Evolutionary conservation across 2,113 vertebrate species (phyloP).

Genomic region (Puntigrus tetrazona): DNA sequence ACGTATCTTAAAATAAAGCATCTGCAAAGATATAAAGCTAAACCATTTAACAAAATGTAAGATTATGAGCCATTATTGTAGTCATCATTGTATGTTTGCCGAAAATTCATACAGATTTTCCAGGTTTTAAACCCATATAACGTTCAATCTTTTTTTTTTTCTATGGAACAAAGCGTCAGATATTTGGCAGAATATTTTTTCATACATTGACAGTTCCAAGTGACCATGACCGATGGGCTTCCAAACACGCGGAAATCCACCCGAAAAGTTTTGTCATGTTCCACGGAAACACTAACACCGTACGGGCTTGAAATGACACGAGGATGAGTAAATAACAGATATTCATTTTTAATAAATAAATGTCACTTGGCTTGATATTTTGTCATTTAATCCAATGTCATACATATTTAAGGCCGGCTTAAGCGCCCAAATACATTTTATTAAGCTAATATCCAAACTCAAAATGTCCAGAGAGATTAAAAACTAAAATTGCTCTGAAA

Average conservation of each 20-base stretch:
- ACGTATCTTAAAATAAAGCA: neutral
- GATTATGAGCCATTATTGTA: neutral
- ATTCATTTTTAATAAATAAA: neutral
- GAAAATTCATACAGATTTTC: neutral
- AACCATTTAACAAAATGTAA: neutral
- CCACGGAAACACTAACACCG: neutral
- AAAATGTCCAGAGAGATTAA: constrained; percentile 1
- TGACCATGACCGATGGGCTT: neutral
- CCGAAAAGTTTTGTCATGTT: neutral
- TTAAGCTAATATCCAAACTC: neutral
- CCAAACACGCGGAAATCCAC: neutral
- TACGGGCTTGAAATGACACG: neutral
- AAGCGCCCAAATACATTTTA: neutral
- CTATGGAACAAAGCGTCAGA: neutral
- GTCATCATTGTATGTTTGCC: neutral
- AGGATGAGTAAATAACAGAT: neutral
- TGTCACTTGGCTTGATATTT: neutral
- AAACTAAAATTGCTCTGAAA: neutral
- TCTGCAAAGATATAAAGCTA: neutral
- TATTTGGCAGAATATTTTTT: neutral
- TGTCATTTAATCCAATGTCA: neutral
- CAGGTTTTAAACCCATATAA: neutral
- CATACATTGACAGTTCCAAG: neutral
- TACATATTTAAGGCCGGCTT: neutral
- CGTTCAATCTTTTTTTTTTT: neutral